Evolutionary conservation across 2,113 vertebrate genomes (phyloP).

Genomic region (Amphiprion percula): DNA sequence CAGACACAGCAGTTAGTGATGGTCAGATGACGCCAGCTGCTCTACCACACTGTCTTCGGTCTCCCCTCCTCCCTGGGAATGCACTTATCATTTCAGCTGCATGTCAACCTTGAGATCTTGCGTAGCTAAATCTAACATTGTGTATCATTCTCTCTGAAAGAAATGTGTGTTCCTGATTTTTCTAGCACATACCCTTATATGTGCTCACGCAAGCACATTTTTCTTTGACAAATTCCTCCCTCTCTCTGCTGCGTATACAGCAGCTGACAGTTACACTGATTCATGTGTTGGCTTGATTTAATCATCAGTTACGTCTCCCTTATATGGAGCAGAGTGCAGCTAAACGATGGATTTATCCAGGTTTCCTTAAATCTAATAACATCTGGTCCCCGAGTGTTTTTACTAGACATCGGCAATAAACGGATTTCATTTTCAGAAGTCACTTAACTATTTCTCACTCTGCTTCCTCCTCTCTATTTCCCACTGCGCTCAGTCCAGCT

Average conservation of each 20-base stretch:
- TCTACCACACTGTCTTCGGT: constrained; percentile 14
- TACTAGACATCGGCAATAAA: neutral
- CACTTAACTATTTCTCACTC: neutral
- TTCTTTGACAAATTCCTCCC: neutral
- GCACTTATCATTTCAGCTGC: constrained; percentile 45
- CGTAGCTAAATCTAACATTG: neutral
- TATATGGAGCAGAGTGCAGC: neutral
- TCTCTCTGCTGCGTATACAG: neutral
- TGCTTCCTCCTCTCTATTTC: too few species aligned
- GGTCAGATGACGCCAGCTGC: constrained; percentile 63
- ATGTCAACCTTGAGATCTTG: constrained; percentile 27
- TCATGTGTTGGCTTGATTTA: constrained; percentile 5
- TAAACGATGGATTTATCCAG: neutral
- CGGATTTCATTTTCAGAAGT: neutral
- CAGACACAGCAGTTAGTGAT: constrained; percentile 59
- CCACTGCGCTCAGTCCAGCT: neutral
- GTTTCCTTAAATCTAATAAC: neutral
- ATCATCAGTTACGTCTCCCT: neutral
- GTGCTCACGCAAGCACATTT: neutral
- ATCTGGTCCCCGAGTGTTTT: neutral
- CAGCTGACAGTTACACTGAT: neutral
- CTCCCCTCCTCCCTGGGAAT: constrained; percentile 30
- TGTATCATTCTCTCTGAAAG: neutral
- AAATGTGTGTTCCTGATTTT: neutral
- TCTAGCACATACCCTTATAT: neutral